phyloP scores from a whole-genome alignment of 2,888 invertebrate genomes.

The Dermolepida albohirtum region DNA sequence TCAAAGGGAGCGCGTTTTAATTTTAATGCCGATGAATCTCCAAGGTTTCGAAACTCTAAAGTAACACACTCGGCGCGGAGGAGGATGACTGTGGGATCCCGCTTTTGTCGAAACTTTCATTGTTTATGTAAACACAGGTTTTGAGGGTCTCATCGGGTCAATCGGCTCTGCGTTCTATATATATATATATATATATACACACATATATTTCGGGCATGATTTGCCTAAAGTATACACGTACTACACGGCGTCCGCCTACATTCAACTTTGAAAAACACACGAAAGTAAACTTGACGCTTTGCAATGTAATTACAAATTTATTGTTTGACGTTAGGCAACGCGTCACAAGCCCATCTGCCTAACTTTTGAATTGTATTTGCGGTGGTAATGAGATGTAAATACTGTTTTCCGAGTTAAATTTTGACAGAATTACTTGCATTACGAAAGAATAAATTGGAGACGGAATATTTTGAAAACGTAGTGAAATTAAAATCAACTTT shows the following conservation, averaged over 20 bases:
- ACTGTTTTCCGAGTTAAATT: slow-evolving; percentile 7
- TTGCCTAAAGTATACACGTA: no score
- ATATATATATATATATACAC: no score
- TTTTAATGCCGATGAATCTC: slow-evolving; percentile 17
- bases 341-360: neutral
- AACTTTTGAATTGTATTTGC: slow-evolving; percentile 16
- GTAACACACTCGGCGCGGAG: neutral
- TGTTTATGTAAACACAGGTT: neutral
- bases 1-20: slow-evolving; percentile 29
- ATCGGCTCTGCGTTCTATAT: neutral
- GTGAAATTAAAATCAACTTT: no score
- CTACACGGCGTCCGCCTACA: no score
- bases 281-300: slow-evolving; percentile 2
- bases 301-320: slow-evolving; percentile 22
- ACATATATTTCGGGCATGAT: no score
- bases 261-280: slow-evolving; percentile 2
- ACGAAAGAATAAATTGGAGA: slow-evolving; percentile 8
- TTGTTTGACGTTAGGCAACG: slow-evolving; percentile 4
- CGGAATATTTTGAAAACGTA: no score
- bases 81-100: neutral
- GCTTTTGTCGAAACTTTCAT: slow-evolving; percentile 15
- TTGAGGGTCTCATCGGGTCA: neutral
- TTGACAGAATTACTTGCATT: neutral
- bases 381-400: slow-evolving; percentile 27
- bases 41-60: neutral